phyloP scores from a whole-genome alignment of 2,797 vertebrate genomes.

The Oreortyx pictus region DNA sequence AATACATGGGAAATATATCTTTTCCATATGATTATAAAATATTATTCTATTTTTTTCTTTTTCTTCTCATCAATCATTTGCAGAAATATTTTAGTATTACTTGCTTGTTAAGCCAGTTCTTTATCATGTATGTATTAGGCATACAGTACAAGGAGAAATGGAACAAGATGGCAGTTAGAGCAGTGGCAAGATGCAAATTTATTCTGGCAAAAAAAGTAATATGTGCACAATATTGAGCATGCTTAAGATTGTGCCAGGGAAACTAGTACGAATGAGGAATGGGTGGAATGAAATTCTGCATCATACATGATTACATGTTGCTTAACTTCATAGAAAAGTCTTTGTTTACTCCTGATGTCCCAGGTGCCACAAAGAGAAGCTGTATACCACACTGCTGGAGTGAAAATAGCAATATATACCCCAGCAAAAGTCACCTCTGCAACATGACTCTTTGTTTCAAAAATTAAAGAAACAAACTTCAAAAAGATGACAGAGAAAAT shows the following conservation, averaged over 20 bases:
- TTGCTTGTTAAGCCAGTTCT: conserved; percentile 70
- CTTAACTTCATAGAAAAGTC: conserved; percentile 70
- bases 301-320: conserved; percentile 67
- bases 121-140: conserved; percentile 70
- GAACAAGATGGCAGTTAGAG: conserved; percentile 68
- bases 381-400: conserved; percentile 39
- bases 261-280: conserved; percentile 50
- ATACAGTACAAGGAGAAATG: conserved; percentile 71
- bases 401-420: conserved; percentile 33
- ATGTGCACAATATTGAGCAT: conserved; percentile 75
- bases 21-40: conserved; percentile 52
- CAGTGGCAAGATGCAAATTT: conserved; percentile 74
- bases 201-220: conserved; percentile 75
- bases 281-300: conserved; percentile 66
- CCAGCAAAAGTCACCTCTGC: conserved; percentile 47
- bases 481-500: conserved; percentile 63
- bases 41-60: conserved; percentile 29
- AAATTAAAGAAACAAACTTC: conserved; percentile 42
- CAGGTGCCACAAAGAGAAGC: conserved; percentile 55
- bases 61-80: conserved; percentile 61
- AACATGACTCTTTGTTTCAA: conserved; percentile 35
- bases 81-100: conserved; percentile 69
- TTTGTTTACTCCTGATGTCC: conserved; percentile 54
- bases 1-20: conserved; percentile 56
- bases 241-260: conserved; percentile 70